A percentile compares a stretch with the other conserved stretches of the same genome.
These are phyloP conservation scores for Gulo gulo DNA, from an alignment of 2,113 vertebrate species.

Conservation along the genomic window DNA sequence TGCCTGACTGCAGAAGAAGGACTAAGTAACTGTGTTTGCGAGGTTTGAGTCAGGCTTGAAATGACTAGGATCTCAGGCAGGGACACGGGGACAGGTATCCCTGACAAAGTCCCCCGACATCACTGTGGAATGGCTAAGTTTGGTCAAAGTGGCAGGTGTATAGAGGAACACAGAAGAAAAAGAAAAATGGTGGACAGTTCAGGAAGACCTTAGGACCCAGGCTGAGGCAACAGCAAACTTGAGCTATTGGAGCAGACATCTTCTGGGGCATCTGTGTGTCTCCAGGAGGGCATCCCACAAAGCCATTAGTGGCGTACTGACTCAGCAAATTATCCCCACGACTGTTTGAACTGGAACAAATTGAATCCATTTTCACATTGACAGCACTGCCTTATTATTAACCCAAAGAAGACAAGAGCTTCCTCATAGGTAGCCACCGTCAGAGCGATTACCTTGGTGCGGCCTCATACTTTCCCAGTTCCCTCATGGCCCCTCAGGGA, in stretches of 20 bases:
- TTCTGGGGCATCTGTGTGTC: neutral
- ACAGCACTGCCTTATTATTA: neutral
- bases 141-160: neutral
- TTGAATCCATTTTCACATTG: neutral
- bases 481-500: conserved; percentile 9
- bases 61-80: neutral
- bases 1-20: neutral
- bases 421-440: conserved; percentile 49
- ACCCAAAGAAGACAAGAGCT: neutral
- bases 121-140: neutral
- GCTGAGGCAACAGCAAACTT: neutral
- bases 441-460: conserved; percentile 20
- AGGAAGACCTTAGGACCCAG: neutral
- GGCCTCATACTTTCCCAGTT: conserved; percentile 3
- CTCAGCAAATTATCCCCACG: neutral
- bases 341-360: neutral
- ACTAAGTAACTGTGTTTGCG: neutral
- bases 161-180: neutral
- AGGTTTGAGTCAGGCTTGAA: neutral
- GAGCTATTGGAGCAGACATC: neutral
- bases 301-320: neutral
- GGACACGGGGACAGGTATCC: neutral
- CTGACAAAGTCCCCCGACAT: neutral
- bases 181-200: neutral
- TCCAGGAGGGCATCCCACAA: neutral